phyloP scores from a whole-genome alignment of 2,113 vertebrate genomes.

The Malaclemys terrapin region DNA sequence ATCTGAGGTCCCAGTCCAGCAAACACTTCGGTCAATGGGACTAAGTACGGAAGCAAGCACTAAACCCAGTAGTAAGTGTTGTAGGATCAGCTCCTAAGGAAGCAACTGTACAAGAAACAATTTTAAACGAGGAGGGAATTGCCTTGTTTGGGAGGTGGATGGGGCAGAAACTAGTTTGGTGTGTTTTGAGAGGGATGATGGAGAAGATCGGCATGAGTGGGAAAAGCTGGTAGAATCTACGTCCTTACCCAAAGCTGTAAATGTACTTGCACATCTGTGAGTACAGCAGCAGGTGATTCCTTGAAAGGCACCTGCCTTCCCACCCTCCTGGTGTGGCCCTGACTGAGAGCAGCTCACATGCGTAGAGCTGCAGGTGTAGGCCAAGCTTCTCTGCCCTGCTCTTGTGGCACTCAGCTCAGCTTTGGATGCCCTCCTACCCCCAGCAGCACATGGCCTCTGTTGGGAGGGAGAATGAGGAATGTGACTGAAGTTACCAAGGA shows the following conservation, averaged over 20 bases:
- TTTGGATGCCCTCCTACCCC: no score
- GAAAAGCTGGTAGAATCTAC: not conserved
- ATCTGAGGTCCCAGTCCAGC: not conserved
- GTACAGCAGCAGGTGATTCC: not conserved
- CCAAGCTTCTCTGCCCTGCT: no score
- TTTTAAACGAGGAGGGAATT: not conserved
- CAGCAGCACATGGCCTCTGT: no score
- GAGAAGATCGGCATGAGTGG: not conserved
- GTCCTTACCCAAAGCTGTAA: not conserved
- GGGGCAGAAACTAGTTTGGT: not conserved
- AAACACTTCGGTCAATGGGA: fast-evolving
- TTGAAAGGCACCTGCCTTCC: not conserved
- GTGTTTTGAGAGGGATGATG: not conserved
- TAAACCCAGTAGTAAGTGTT: not conserved
- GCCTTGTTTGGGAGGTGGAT: not conserved
- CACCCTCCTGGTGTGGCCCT: not conserved
- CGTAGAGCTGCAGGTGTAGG: no score
- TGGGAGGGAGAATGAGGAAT: no score
- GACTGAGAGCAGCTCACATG: no score
- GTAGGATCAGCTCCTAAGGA: not conserved
- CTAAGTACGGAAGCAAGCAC: not conserved
- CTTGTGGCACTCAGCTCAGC: no score
- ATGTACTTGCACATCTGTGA: not conserved
- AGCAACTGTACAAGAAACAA: not conserved
- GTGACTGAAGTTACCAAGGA: no score